Conservation (phyloP, 2,888 invertebrate species). For the Athetis lepigone region DNA sequence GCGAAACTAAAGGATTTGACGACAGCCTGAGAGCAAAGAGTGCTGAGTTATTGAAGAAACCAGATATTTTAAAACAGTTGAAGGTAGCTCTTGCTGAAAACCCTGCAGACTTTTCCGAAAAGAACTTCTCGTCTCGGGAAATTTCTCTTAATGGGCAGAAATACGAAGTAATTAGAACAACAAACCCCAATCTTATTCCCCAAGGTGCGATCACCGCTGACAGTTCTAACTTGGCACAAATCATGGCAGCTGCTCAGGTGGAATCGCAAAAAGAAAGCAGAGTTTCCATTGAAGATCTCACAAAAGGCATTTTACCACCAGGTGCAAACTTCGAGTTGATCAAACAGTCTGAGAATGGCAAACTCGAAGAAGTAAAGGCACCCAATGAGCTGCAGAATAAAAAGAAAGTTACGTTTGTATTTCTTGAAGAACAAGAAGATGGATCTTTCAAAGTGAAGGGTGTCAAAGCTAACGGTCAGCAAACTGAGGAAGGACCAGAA, state of each 20-base stretch:
- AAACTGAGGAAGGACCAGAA: slow-evolving; percentile 93
- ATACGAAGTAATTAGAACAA: slow-evolving; percentile 93
- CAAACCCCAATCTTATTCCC: slow-evolving; percentile 93
- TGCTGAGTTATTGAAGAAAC: slow-evolving; percentile 92
- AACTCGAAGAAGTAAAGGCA: slow-evolving; percentile 92
- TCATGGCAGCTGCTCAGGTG: slow-evolving; percentile 81
- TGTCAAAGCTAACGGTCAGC: slow-evolving; percentile 94
- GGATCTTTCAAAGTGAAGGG: slow-evolving; percentile 96
- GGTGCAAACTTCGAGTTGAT: slow-evolving; percentile 95
- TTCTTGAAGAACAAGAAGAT: slow-evolving; percentile 96
- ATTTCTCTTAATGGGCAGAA: slow-evolving; percentile 94
- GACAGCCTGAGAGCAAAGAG: slow-evolving; percentile 87
- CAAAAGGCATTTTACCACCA: slow-evolving; percentile 94
- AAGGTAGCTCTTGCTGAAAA: slow-evolving; percentile 93
- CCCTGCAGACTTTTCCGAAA: slow-evolving; percentile 91
- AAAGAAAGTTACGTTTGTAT: slow-evolving; percentile 96
- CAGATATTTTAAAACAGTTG: slow-evolving; percentile 93
- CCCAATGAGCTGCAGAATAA: slow-evolving; percentile 91
- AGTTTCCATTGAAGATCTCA: slow-evolving; percentile 93
- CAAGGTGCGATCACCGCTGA: slow-evolving; percentile 89
- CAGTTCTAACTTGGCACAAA: slow-evolving; percentile 81
- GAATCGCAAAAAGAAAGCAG: slow-evolving; percentile 91
- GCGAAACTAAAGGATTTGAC: slow-evolving; percentile 90
- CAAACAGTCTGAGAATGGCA: slow-evolving; percentile 94
- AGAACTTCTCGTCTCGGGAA: slow-evolving; percentile 94